A percentile compares a stretch with the other conserved stretches of the same genome.
Conservation (phyloP, 2,797 vertebrate genomes). For the Falco berigora region DNA sequence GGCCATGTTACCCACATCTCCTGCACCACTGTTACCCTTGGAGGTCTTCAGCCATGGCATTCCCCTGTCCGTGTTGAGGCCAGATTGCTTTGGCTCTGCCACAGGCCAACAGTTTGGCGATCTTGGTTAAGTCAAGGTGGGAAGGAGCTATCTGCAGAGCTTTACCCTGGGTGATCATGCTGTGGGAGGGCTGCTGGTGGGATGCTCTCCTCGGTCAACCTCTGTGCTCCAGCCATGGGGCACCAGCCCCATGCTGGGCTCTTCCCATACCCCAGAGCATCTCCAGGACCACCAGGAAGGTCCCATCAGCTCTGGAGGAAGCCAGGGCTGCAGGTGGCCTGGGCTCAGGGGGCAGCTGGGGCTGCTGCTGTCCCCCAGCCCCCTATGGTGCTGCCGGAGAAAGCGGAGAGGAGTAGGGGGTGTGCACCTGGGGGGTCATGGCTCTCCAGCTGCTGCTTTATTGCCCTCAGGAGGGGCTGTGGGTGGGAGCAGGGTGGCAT, state of each 20-base stretch:
- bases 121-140: background rate
- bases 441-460: background rate
- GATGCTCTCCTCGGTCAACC: background rate
- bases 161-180: background rate
- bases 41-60: background rate
- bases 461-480: background rate
- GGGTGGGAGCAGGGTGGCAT: background rate
- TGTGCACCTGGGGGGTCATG: rapidly evolving
- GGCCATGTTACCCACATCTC: background rate
- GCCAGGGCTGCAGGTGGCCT: background rate
- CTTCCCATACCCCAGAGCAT: background rate
- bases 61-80: background rate
- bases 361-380: background rate
- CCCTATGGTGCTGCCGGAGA: too few species aligned
- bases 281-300: background rate
- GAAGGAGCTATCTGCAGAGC: background rate
- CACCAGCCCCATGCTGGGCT: background rate
- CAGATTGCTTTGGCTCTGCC: background rate
- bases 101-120: background rate
- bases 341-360: background rate
- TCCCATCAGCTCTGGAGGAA: background rate
- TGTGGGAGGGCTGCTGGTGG: background rate
- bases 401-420: background rate
- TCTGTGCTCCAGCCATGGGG: background rate
- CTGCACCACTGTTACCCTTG: background rate